Evolutionary conservation across 30 jellyfish, hydroid and myxozoan species (phyloP).

Genomic region (Pseudorhiza aurosa): DNA sequence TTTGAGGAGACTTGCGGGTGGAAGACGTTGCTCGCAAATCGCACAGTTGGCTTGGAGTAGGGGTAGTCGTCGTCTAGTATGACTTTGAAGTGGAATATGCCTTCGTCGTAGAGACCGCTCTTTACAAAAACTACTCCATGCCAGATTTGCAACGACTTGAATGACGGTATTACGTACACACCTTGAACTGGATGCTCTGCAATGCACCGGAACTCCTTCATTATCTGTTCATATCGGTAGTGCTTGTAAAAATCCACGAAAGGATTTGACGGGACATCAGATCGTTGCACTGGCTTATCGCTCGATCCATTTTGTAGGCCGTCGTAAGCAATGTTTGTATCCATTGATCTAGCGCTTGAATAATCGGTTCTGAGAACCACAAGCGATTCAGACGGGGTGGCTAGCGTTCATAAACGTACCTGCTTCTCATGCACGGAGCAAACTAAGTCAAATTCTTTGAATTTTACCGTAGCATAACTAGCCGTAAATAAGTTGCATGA

Average conservation of each 20-base stretch:
- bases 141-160: conserved; percentile 87
- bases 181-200: conserved; percentile 71
- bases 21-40: conserved; percentile 68
- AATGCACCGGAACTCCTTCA: conserved; percentile 54
- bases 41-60: conserved; percentile 65
- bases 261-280: neutral
- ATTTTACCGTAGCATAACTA: no score
- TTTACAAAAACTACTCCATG: conserved; percentile 84
- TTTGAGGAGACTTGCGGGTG: conserved; percentile 77
- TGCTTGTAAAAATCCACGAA: conserved; percentile 62
- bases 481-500: no score
- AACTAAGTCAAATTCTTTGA: no score
- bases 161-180: conserved; percentile 85
- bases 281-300: no score
- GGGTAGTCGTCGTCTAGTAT: conserved; percentile 83
- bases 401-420: no score
- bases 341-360: no score
- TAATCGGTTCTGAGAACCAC: no score
- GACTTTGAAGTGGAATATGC: conserved; percentile 82
- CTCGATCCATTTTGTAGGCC: no score
- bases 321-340: no score
- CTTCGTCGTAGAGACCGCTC: conserved; percentile 89
- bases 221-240: conserved; percentile 63
- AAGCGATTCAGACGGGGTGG: no score
- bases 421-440: no score